Evolutionary conservation across 2,113 vertebrate genomes (phyloP), one percentile per base, ranked within the genome.

Genomic region (Pogona vitticeps): DNA sequence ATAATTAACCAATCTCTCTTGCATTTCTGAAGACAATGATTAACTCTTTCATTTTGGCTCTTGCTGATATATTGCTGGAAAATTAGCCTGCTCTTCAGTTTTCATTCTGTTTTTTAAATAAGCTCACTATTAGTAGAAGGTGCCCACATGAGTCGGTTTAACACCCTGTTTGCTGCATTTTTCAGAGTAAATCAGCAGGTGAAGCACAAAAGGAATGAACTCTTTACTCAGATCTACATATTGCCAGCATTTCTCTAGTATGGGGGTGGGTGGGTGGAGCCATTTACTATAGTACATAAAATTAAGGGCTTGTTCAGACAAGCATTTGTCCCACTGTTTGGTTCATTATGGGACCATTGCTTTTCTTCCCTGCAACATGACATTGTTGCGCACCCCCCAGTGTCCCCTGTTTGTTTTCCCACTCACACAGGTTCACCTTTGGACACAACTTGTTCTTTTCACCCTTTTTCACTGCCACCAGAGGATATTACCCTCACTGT

Each of bases 1-100:
- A 90, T 91, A 93, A 95, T 95, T 93, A 94, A 76, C 61, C 85
- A 92, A 86, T 84, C 88, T 88, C 94, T 77, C 61, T 67, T 86
- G 83, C 65, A 1, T 83, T 90, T 90, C 76, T 79, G 63, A 76
- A 81, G 89, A 38, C 46, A 6, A 80, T 26, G 68, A n/a, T 87
- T 46, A 73, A 73, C 63, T 93, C 83, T 90, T 88, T 86, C n/a
- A 77, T 20, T 88, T 86, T 56, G 91, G 59, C 17, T 38, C 68
- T 81, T 91, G 1, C 42, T 31, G 13, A 40, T 70, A 2, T 38
- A 23, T 21, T 76, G 42, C 26, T 15, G 21, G 26, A 17, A 56
- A 77, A 9, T 86, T 59, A 13, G 40, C 23, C 40, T 68, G 23
- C 9, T 14, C 38, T 85, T 86, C 59, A 0, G 1, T 40, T 88